Base-by-base conservation (phyloP, 2,888 invertebrate genomes). In the Eremobia ochroleuca region DNA sequence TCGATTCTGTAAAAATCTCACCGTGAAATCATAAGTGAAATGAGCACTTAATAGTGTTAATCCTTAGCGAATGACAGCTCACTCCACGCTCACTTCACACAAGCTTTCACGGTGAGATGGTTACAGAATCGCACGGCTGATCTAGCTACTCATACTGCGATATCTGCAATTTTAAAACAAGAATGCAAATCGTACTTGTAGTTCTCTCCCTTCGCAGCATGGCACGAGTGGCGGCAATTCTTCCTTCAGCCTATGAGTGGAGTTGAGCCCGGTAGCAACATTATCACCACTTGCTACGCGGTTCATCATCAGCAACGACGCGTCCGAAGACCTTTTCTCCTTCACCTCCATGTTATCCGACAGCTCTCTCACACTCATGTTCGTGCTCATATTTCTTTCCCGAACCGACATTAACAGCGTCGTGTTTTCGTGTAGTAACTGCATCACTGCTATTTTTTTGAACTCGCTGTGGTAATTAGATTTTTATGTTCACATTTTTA, bases 271-370 rank as follows among this genome's bases (percentile, higher is more conserved):
- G 1, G 92, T 93, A 18, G 95, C 87, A 79, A 97, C 92, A 70
- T 96, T 96, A 87, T 97, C 96, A 5, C 97, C 97, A 76, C 97
- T 97, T 1, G 96, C 96, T 55, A 97, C 97, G 0, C 96, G 96
- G 74, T 96, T 96, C 96, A 96, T 96, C 66, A 93, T 80, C 77
- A 93, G 86, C 68, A 96, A 83, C 2, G 96, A 95, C 2, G 91
- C 92, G 72, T 93, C 91, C 0, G 96, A 96, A 5, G 95, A 95
- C 79, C 89, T 89, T 81, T 94, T 95, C 85, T 95, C 96, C 77
- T 96, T 96, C 68, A 95, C 92, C 72, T 95, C 95, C 74, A 94
- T 89, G 77, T 91, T 93, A 67, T 93, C 92, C 3, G 93, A 91
- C 67, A 72, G n/a, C 76, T 84, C 73, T 62, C 69, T 88, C 67